A percentile compares a stretch with the other conserved stretches of the same genome.
These are phyloP conservation scores for Callospermophilus lateralis DNA, from an alignment of 2,113 vertebrate species.

Conservation along the genomic window DNA sequence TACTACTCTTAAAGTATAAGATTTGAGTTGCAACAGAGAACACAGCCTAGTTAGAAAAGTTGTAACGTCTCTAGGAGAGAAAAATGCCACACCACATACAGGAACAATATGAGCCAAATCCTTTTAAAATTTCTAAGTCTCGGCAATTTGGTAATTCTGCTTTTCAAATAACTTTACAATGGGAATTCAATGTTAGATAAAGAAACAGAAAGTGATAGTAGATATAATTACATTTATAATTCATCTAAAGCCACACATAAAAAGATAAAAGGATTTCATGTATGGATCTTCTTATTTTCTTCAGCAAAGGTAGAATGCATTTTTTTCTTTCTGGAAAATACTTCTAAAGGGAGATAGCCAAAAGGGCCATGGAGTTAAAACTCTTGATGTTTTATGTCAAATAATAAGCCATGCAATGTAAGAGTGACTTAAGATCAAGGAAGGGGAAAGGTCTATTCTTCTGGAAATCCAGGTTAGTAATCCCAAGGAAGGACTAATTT, in stretches of 20 bases:
- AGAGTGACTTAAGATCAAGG: background rate
- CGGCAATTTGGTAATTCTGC: background rate
- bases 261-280: background rate
- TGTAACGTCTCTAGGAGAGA: background rate
- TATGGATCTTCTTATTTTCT: background rate
- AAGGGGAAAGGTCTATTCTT: background rate
- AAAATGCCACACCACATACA: background rate
- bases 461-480: background rate
- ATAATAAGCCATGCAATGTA: background rate
- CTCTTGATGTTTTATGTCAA: constrained; percentile 25
- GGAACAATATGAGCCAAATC: background rate
- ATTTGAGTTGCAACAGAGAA: background rate
- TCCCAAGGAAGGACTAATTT: background rate
- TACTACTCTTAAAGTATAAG: background rate
- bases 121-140: constrained; percentile 15
- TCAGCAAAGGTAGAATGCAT: background rate
- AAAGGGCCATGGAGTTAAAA: background rate
- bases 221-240: constrained; percentile 9
- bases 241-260: background rate
- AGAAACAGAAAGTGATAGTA: background rate
- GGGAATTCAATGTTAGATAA: background rate
- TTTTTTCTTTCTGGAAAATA: constrained; percentile 38
- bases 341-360: background rate
- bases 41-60: background rate
- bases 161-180: background rate